Evolutionary conservation across 2,113 vertebrate species (phyloP).

Genomic region (Sigmodon hispidus): DNA sequence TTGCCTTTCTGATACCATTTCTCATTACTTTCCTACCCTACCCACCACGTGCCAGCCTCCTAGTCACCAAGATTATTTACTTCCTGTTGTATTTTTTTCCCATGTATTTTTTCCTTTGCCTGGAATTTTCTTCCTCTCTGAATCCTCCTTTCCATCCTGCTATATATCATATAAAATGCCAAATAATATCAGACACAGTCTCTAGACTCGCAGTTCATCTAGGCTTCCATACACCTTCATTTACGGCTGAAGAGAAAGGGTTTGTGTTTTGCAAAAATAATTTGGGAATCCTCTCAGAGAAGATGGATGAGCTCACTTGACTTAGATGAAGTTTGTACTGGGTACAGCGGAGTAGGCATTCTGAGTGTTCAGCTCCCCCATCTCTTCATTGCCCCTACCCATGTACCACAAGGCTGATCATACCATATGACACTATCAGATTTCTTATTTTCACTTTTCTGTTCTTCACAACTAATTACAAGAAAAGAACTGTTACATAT

Average conservation of each 20-base stretch:
- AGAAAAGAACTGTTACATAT: neutral
- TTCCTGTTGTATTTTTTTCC: neutral
- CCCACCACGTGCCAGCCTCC: neutral
- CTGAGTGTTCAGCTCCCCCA: neutral
- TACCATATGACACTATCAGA: neutral
- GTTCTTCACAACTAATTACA: neutral
- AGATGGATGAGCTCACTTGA: neutral
- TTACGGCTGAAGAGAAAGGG: neutral
- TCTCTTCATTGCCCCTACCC: neutral
- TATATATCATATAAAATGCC: neutral
- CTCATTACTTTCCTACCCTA: neutral
- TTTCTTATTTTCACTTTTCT: constrained; percentile 50
- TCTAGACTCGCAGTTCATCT: constrained; percentile 19
- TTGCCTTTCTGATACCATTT: constrained; percentile 10
- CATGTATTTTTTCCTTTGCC: neutral
- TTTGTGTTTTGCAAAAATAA: neutral
- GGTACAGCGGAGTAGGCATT: neutral
- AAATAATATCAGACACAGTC: neutral
- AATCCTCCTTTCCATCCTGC: neutral
- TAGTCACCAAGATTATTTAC: neutral
- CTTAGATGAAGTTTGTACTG: neutral
- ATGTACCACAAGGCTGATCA: neutral
- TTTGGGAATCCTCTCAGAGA: neutral
- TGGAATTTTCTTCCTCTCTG: neutral
- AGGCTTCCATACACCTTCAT: neutral